phyloP scores from a whole-genome alignment of 2,888 invertebrate genomes.

The Xanthorhoe spadicearia region DNA sequence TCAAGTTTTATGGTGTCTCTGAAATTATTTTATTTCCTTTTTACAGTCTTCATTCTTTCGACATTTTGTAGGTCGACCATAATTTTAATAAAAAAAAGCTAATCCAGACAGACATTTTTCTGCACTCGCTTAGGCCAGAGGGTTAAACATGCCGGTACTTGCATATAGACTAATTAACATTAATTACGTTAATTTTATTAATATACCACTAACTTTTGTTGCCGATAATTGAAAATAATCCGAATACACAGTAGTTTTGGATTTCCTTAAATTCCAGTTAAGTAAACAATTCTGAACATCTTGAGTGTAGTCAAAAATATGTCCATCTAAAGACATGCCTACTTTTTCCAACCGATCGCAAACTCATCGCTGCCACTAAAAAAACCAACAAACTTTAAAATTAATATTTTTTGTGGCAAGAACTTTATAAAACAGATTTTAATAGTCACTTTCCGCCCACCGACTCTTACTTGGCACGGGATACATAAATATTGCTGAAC shows the following conservation, averaged over 20 bases:
- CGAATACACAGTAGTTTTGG: no score
- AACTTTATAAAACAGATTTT: constrained; percentile 41
- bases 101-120: not conserved
- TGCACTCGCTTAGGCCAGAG: no score
- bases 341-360: no score
- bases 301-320: no score
- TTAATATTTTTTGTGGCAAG: not conserved
- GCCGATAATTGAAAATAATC: no score
- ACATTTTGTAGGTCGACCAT: constrained; percentile 20
- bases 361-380: not conserved
- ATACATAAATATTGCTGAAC: constrained; percentile 73
- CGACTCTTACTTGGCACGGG: constrained; percentile 61
- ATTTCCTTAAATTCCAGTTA: no score
- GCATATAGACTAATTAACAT: no score
- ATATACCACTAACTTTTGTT: no score
- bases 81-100: not conserved
- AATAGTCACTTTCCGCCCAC: constrained; percentile 57
- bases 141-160: no score
- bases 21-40: constrained; percentile 19
- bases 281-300: no score
- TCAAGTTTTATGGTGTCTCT: constrained; percentile 7
- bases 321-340: no score
- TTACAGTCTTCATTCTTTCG: constrained; percentile 16
- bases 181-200: no score
- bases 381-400: not conserved